phyloP scores from a whole-genome alignment of 1,140 invertebrate species.

The Drosophila sproati region DNA sequence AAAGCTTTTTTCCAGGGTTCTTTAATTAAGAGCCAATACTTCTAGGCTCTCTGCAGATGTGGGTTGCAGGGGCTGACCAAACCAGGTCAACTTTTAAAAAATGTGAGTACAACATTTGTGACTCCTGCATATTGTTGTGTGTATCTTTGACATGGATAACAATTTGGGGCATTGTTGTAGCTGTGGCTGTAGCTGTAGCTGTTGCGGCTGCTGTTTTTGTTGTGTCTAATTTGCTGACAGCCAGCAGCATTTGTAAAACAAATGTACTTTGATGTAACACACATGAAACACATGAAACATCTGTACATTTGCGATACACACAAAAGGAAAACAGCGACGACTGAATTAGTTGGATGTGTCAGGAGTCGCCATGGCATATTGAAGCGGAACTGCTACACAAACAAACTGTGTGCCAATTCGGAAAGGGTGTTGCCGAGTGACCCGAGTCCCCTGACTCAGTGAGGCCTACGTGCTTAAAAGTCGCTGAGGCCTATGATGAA shows the following conservation, averaged over 20 bases:
- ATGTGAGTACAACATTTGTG: conserved; percentile 29
- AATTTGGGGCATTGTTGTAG: conserved; percentile 42
- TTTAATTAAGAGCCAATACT: no score
- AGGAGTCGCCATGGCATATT: conserved; percentile 2
- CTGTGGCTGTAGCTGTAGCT: conserved; percentile 15
- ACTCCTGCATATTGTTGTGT: conserved; percentile 13
- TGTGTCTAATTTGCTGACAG: conserved; percentile 53
- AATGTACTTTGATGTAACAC: conserved; percentile 77
- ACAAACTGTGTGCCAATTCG: conserved; percentile 59
- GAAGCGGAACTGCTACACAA: conserved; percentile 27
- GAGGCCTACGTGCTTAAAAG: conserved; percentile 15
- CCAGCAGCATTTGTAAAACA: conserved; percentile 62
- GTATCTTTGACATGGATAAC: conserved; percentile 54
- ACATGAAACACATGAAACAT: conserved; percentile 53
- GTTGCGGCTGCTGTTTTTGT: neutral
- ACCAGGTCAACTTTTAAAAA: conserved; percentile 4
- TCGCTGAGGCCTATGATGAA: neutral
- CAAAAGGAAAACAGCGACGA: conserved; percentile 1
- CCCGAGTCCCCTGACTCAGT: neutral
- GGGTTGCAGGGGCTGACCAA: no score
- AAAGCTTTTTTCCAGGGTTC: no score
- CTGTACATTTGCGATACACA: conserved; percentile 31
- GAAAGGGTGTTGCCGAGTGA: conserved; percentile 16
- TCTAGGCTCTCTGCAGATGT: no score
- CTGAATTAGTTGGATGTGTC: conserved; percentile 17